Evolutionary conservation across 1,140 invertebrate genomes (phyloP).

Genomic region (Octopus bimaculoides): DNA sequence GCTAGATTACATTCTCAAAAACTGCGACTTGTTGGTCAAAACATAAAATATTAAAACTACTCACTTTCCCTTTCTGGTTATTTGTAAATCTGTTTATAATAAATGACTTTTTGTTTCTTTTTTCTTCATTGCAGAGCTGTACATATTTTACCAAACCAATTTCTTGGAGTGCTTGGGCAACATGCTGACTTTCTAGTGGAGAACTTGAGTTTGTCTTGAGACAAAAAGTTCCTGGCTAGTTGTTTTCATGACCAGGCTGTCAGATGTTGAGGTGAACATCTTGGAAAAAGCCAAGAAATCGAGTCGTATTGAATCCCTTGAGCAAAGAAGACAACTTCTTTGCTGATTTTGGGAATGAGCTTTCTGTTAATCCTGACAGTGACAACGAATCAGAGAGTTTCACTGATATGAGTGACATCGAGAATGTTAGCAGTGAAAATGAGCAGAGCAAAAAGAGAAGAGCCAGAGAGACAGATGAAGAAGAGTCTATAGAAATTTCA

Average conservation of each 20-base stretch:
- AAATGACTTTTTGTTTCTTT: conserved; percentile 7
- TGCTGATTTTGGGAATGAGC: conserved; percentile 34
- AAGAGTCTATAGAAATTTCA: conserved; percentile 17
- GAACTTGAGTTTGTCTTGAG: conserved; percentile 74
- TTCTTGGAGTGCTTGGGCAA: conserved; percentile 82
- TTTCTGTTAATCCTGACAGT: no score
- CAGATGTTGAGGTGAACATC: conserved; percentile 67
- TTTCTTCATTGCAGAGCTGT: conserved; percentile 66
- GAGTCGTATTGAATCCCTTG: conserved; percentile 34
- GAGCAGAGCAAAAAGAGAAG: conserved; percentile 23
- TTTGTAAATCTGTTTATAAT: no score
- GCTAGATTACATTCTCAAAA: no score
- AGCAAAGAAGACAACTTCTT: conserved; percentile 41
- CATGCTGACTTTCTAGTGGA: conserved; percentile 71
- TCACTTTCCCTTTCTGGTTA: no score
- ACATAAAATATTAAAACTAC: no score
- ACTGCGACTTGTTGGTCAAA: no score
- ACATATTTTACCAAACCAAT: conserved; percentile 81
- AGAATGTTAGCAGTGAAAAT: conserved; percentile 22
- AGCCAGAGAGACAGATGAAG: conserved; percentile 24
- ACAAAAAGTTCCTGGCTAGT: conserved; percentile 78
- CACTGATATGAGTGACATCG: conserved; percentile 14
- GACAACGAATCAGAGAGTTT: no score
- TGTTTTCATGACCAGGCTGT: conserved; percentile 79
- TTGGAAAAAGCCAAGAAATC: conserved; percentile 37